Evolutionary conservation across 2,797 vertebrate species (phyloP).

Genomic region (Mallotus villosus): DNA sequence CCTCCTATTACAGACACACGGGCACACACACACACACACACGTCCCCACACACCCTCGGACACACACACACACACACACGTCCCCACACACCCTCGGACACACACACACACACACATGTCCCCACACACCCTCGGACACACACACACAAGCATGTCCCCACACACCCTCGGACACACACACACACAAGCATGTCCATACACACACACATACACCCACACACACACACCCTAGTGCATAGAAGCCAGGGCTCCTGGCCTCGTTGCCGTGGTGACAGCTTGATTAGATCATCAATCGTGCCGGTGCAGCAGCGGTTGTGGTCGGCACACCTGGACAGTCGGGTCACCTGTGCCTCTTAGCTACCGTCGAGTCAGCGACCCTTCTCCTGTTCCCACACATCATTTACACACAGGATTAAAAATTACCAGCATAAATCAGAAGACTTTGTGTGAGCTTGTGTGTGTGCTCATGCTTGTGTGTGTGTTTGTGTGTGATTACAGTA

Average conservation of each 20-base stretch:
- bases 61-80: neutral
- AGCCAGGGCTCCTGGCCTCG: slow-evolving; percentile 75
- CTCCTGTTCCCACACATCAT: slow-evolving; percentile 67
- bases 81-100: neutral
- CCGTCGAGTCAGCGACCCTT: slow-evolving; percentile 80
- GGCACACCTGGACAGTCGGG: slow-evolving; percentile 85
- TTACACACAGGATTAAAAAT: slow-evolving; percentile 80
- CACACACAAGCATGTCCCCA: neutral
- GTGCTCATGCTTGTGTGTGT: neutral
- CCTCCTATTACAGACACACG: slow-evolving; percentile 56
- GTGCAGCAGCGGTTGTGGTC: slow-evolving; percentile 84
- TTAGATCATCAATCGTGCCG: slow-evolving; percentile 91
- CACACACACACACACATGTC: neutral
- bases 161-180: neutral
- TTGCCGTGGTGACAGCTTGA: slow-evolving; percentile 91
- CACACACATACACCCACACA: slow-evolving; percentile 57
- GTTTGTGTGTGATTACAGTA: neutral
- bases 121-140: neutral
- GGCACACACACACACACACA: no score
- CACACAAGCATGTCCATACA: no score
- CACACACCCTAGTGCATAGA: neutral
- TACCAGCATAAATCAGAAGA: slow-evolving; percentile 61
- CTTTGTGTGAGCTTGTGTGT: neutral
- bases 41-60: slow-evolving; percentile 62
- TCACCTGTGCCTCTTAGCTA: slow-evolving; percentile 85